Evolutionary conservation across 2,797 vertebrate species (phyloP), one percentile per base, ranked within the genome.

Genomic region (Phrynocephalus vlangalii): DNA sequence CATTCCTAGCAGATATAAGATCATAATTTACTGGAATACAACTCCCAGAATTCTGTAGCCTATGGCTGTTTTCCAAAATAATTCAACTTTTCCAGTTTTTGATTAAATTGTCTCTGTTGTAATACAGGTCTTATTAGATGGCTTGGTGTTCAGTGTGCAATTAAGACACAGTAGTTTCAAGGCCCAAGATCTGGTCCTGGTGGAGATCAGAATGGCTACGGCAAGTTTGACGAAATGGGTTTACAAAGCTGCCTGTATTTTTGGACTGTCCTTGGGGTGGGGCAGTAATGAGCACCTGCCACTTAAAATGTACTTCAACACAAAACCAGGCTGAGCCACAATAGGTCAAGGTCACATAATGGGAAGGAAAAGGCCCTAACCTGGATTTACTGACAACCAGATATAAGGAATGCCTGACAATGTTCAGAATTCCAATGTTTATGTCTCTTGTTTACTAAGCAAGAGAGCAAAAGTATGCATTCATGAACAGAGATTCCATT

Each of bases 321-420:
- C 28, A 82, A 66, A 68, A 68, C 18, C 30, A 67, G 33, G 24
- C 28, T 30, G 48, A 87, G 18, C 38, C 22, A 77, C n/a, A 75
- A 26, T 18, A n/a, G 26, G 28, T 78, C 48, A 48, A 24, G 11
- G 33, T 9, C 16, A 70, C 7, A 20, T 30, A 70, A 24, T 30
- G 30, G 6, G 26, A 78, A 50, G 90, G 90, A 87, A 88, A 77
- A 1, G 0, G 13, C 68, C 90, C 83, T 66, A 92, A 89, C 84
- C 85, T 90, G 88, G 68, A 86, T 82, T 16, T 9, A 84, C 77
- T 83, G n/a, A 63, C 22, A 20, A 86, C 68, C 63, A 52, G 15
- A 79, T 76, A 90, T 84, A 71, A 82, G 87, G 22, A 87, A 89
- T 56, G 79, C 83, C 76, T 10, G 88, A 83, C 60, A 80, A 2